A percentile compares a stretch with the other conserved stretches of the same genome.
Conservation (phyloP, 2,888 invertebrate species). For the Drosophila longiperda region DNA sequence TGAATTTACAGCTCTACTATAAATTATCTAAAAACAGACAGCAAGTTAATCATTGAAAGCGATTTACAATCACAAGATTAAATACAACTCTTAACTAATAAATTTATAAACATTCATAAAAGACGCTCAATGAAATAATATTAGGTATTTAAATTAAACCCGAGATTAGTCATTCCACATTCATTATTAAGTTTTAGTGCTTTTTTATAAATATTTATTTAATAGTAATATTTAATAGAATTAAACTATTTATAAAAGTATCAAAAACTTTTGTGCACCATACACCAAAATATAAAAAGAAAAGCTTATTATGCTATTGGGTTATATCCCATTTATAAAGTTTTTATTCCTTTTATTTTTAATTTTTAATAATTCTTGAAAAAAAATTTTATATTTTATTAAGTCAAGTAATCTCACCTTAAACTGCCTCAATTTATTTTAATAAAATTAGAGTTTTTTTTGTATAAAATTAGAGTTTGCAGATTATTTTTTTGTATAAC, state of each 20-base stretch:
- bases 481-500: slow-evolving; percentile 15
- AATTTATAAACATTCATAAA: background rate
- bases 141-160: background rate
- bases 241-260: slow-evolving; percentile 87
- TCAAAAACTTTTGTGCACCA: slow-evolving; percentile 88
- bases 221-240: slow-evolving; percentile 88
- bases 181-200: slow-evolving; percentile 37
- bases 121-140: background rate
- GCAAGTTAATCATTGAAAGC: background rate
- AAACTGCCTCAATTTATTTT: background rate
- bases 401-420: background rate
- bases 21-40: background rate
- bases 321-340: too few species aligned
- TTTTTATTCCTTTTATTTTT: too few species aligned
- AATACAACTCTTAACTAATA: background rate
- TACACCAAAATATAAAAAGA: slow-evolving; percentile 87
- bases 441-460: too few species aligned
- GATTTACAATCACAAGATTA: background rate
- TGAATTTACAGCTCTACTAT: background rate
- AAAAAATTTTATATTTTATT: too few species aligned
- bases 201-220: slow-evolving; percentile 64
- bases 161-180: slow-evolving; percentile 14
- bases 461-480: background rate
- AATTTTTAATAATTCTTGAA: too few species aligned
- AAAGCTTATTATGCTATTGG: slow-evolving; percentile 86